These are phyloP conservation scores for Eciton burchellii DNA, from an alignment of 1,140 invertebrate species.

Conservation along the genomic window DNA sequence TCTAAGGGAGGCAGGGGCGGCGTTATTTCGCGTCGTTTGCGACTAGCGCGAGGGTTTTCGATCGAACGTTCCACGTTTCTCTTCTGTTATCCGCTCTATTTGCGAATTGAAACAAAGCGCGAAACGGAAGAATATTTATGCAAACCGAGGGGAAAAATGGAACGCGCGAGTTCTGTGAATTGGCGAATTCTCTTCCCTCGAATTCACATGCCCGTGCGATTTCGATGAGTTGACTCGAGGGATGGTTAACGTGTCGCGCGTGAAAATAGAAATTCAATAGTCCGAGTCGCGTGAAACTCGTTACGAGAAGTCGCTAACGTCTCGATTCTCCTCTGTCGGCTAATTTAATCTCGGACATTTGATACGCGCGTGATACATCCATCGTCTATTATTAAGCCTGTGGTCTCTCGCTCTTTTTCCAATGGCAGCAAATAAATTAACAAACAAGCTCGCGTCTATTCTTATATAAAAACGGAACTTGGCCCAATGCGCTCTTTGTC, in stretches of 20 bases:
- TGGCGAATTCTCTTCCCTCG: conserved; percentile 48
- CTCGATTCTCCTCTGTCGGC: neutral
- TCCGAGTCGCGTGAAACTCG: conserved; percentile 1
- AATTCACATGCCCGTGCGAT: conserved; percentile 77
- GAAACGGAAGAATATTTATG: conserved; percentile 61
- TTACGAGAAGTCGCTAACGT: neutral
- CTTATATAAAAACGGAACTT: neutral
- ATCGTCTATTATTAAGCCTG: neutral
- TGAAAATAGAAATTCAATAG: conserved; percentile 23
- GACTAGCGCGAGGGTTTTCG: conserved; percentile 67
- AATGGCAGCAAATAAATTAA: conserved; percentile 1
- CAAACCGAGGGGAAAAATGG: conserved; percentile 41
- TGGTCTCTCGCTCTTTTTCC: no score
- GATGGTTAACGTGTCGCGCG: neutral
- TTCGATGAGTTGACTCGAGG: conserved; percentile 69
- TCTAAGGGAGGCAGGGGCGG: conserved; percentile 70
- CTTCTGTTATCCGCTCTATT: conserved; percentile 46
- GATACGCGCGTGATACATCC: neutral
- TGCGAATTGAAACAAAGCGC: conserved; percentile 63
- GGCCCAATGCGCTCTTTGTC: neutral
- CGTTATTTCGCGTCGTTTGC: conserved; percentile 76
- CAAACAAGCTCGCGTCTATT: neutral
- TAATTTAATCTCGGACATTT: neutral
- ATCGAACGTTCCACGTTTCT: conserved; percentile 56
- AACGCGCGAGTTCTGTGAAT: conserved; percentile 75